Evolutionary conservation across 2,888 invertebrate species (phyloP).

Genomic region (Coremacera marginata): DNA sequence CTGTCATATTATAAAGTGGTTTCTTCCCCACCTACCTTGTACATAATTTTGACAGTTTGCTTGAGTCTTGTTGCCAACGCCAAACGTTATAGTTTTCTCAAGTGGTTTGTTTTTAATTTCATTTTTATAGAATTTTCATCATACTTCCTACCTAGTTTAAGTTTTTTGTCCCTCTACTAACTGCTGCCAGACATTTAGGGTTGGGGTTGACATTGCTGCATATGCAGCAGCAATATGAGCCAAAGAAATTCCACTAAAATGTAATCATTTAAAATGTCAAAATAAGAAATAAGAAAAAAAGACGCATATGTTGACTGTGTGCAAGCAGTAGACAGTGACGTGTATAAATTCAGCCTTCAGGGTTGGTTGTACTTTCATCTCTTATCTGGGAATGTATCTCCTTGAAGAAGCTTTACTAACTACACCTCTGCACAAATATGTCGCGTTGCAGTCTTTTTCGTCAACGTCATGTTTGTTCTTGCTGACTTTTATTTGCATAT

Average conservation of each 20-base stretch:
- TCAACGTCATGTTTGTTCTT: conserved; percentile 25
- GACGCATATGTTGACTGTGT: not conserved
- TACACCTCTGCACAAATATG: not conserved
- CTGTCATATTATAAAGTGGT: conserved; percentile 8
- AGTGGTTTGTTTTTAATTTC: conserved; percentile 26
- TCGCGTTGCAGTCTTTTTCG: conserved; percentile 17
- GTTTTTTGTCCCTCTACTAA: not conserved
- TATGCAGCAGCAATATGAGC: not conserved
- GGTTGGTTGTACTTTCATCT: no score
- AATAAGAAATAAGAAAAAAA: not conserved
- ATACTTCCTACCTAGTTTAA: not conserved
- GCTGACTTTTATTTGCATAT: conserved; percentile 33
- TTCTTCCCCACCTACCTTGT: not conserved
- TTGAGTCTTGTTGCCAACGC: no score
- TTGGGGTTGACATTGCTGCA: no score
- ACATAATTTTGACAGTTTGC: not conserved
- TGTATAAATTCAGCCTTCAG: not conserved
- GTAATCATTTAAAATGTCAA: conserved; percentile 10
- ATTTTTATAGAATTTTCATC: not conserved
- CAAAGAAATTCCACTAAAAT: conserved; percentile 16
- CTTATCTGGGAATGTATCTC: no score
- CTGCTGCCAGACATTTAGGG: not conserved
- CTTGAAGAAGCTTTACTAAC: no score
- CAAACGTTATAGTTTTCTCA: not conserved
- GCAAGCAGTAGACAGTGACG: not conserved